phyloP scores from a whole-genome alignment of 2,797 vertebrate genomes.

The Hoplostethus atlanticus region DNA sequence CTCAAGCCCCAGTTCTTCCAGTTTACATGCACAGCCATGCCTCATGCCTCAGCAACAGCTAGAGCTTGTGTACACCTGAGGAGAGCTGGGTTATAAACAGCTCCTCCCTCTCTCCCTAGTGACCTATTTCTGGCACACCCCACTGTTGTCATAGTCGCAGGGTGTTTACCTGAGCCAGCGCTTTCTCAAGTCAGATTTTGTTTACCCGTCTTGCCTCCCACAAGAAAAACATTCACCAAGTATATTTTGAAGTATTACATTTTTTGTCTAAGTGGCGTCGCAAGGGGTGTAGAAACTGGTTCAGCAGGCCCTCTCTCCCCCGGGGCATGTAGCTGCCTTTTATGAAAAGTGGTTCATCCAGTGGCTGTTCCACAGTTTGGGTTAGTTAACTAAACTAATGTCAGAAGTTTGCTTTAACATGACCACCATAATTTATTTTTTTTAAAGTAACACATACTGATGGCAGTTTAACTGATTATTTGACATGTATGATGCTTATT shows the following conservation, averaged over 20 bases:
- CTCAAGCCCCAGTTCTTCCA: slow-evolving; percentile 18
- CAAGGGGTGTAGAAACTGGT: slow-evolving; percentile 19
- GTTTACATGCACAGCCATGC: slow-evolving; percentile 22
- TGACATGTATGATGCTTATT: too few species aligned
- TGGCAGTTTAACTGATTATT: too few species aligned
- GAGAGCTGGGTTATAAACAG: neutral
- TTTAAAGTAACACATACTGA: too few species aligned
- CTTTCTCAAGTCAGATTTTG: neutral
- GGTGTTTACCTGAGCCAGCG: slow-evolving; percentile 16
- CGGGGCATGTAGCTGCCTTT: neutral
- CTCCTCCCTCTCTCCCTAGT: slow-evolving; percentile 24
- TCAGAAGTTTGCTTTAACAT: too few species aligned
- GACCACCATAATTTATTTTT: too few species aligned
- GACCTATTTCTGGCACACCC: slow-evolving; percentile 34
- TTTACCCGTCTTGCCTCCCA: neutral
- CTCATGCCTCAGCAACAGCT: neutral
- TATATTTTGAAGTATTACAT: neutral
- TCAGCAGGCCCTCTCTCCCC: neutral
- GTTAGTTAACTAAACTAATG: too few species aligned
- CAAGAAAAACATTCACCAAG: neutral
- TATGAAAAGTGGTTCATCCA: too few species aligned
- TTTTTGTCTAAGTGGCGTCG: neutral
- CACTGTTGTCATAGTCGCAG: slow-evolving; percentile 27
- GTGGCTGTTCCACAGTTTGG: too few species aligned
- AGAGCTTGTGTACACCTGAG: slow-evolving; percentile 39